Evolutionary conservation across 2,113 vertebrate species (phyloP).

Genomic region (Patagioenas fasciata): DNA sequence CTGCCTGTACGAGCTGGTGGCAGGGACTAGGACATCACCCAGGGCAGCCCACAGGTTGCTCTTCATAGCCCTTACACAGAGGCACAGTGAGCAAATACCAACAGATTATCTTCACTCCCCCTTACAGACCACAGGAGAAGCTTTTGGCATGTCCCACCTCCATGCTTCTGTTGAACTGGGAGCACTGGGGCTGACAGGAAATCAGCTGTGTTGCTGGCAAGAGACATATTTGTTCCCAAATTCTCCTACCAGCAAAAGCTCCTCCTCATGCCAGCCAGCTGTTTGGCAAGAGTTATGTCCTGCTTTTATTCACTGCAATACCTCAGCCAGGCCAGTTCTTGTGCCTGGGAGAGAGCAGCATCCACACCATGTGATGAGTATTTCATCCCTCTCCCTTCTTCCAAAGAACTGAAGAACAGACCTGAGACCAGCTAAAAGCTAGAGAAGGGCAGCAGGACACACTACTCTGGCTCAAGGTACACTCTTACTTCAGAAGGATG

Average conservation of each 20-base stretch:
- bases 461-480: not conserved
- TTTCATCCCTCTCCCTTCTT: not conserved
- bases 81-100: not conserved
- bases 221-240: not conserved
- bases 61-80: not conserved
- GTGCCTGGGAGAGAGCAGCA: not conserved
- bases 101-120: not conserved
- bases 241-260: not conserved
- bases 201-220: not conserved
- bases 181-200: not conserved
- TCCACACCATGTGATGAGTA: not conserved
- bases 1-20: not conserved
- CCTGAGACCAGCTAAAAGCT: not conserved
- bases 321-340: not conserved
- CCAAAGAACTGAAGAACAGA: not conserved
- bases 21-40: not conserved
- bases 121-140: not conserved
- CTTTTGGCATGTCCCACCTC: not conserved
- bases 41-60: not conserved
- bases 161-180: not conserved
- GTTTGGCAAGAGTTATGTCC: conserved; percentile 42
- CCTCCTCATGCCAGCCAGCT: conserved; percentile 49
- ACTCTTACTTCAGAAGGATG: not conserved
- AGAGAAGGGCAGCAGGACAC: not conserved
- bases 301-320: not conserved